Evolutionary conservation across 2,888 invertebrate species (phyloP).

Genomic region (Anoplius nigerrimus): DNA sequence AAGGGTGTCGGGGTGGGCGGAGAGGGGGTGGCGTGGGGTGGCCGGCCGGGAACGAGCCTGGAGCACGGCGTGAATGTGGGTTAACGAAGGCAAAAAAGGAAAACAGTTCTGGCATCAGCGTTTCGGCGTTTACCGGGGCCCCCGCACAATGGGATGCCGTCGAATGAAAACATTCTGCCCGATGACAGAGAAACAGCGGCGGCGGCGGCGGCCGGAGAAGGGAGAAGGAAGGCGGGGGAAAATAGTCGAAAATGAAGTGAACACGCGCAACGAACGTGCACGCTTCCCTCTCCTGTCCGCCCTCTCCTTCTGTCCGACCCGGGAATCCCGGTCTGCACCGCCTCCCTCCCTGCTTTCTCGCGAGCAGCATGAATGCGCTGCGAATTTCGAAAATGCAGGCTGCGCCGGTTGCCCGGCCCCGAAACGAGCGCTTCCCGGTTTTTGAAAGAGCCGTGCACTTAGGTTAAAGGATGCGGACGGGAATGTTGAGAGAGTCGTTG

Average conservation of each 20-base stretch:
- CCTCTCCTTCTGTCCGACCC: constrained; percentile 9
- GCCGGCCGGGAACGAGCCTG: constrained; percentile 26
- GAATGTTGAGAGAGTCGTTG: too few species aligned
- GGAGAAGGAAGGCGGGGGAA: constrained; percentile 25
- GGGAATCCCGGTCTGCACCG: too few species aligned
- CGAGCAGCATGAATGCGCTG: not conserved
- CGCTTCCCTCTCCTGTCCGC: constrained; percentile 1
- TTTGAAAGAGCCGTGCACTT: too few species aligned
- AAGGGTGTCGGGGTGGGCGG: not conserved
- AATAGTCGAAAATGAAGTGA: constrained; percentile 16
- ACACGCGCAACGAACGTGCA: too few species aligned
- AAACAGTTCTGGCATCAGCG: constrained; percentile 64
- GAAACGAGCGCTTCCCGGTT: too few species aligned
- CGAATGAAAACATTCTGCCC: constrained; percentile 60
- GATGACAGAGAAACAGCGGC: constrained; percentile 30
- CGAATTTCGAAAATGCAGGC: too few species aligned
- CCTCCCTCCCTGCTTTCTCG: not conserved
- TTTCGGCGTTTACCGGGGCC: constrained; percentile 58
- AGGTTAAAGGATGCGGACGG: too few species aligned
- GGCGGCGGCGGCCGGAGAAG: constrained; percentile 19
- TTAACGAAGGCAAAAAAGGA: constrained; percentile 65
- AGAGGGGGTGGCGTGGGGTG: constrained; percentile 5
- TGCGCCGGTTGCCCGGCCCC: too few species aligned
- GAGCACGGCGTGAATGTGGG: constrained; percentile 59
- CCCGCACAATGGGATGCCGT: constrained; percentile 53